These are phyloP conservation scores for Mormoops blainvillei DNA, from an alignment of 2,113 vertebrate genomes.

Conservation along the genomic window DNA sequence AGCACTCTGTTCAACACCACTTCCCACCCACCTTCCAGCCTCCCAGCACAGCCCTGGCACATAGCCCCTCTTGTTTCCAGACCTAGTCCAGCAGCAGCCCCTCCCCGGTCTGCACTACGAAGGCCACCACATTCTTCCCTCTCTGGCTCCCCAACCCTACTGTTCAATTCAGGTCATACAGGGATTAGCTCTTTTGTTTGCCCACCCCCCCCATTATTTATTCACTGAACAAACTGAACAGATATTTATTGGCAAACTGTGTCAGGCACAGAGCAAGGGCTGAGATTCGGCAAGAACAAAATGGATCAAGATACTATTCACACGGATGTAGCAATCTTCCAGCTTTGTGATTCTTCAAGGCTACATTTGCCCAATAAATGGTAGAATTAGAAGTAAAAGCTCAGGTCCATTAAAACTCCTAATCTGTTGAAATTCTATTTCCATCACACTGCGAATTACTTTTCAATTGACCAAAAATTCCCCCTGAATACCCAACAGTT, in stretches of 20 bases:
- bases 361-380: background rate
- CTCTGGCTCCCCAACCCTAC: background rate
- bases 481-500: background rate
- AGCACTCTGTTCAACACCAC: background rate
- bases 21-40: background rate
- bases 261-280: background rate
- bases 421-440: background rate
- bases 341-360: background rate
- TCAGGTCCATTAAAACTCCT: background rate
- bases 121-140: background rate
- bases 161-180: background rate
- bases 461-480: background rate
- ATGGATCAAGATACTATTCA: background rate
- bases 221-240: background rate
- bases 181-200: background rate
- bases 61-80: background rate
- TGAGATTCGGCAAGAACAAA: background rate
- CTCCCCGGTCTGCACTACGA: background rate
- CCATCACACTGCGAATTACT: background rate
- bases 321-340: background rate
- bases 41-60: background rate
- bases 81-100: background rate
- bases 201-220: background rate
- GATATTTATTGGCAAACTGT: background rate
- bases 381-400: background rate